Conservation (phyloP, 2,113 vertebrate genomes). For the Microcebus lehilahytsara region DNA sequence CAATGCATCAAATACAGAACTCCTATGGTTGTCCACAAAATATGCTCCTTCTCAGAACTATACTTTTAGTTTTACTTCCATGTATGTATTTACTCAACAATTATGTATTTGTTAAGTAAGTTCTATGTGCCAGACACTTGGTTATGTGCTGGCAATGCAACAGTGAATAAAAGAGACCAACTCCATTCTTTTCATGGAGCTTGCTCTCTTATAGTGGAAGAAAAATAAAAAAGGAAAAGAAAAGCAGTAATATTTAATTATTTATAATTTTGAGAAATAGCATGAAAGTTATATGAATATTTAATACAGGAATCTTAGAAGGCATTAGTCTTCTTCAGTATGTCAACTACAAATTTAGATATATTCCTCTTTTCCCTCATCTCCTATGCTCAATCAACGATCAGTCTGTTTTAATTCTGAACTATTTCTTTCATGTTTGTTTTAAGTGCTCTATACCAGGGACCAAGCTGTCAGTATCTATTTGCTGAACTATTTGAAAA, state of each 20-base stretch:
- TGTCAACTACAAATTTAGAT: not conserved
- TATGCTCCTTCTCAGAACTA: not conserved
- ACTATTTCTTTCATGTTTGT: not conserved
- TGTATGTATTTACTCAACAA: not conserved
- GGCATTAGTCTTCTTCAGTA: not conserved
- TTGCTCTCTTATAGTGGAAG: not conserved
- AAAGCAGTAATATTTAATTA: not conserved
- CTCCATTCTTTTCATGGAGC: not conserved
- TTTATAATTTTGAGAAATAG: not conserved
- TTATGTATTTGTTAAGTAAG: not conserved
- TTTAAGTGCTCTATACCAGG: not conserved
- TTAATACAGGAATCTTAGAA: not conserved
- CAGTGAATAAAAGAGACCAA: not conserved
- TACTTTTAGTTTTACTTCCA: not conserved
- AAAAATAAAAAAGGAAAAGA: not conserved
- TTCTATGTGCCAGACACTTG: not conserved
- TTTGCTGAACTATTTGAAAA: not conserved
- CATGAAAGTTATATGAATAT: not conserved
- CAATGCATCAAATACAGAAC: not conserved
- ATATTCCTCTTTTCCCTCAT: not conserved
- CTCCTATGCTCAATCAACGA: not conserved
- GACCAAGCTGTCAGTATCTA: not conserved
- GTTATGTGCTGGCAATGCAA: not conserved
- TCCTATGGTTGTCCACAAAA: not conserved
- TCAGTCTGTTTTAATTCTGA: not conserved